A percentile compares a stretch with the other conserved stretches of the same genome.
Conservation (phyloP, 2,113 vertebrate genomes). For the Talpa occidentalis region DNA sequence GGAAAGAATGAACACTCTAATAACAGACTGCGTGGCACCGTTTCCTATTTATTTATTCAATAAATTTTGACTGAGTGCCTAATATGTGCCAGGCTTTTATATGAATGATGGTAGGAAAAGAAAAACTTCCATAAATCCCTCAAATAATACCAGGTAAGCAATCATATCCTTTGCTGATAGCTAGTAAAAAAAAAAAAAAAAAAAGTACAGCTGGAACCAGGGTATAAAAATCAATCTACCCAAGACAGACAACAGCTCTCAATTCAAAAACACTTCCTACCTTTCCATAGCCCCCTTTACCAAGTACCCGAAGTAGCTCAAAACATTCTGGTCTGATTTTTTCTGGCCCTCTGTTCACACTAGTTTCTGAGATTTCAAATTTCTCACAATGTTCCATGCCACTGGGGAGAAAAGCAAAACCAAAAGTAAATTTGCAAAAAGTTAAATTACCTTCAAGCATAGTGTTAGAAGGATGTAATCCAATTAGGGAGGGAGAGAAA, state of each 20-base stretch:
- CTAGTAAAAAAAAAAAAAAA: constrained; percentile 31
- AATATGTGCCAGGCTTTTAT: background rate
- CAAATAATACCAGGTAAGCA: background rate
- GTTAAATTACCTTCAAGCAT: constrained; percentile 60
- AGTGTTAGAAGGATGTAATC: constrained; percentile 63
- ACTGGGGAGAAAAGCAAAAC: constrained; percentile 85
- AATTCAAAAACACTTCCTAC: constrained; percentile 85
- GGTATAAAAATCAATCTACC: background rate
- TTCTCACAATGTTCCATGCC: constrained; percentile 99
- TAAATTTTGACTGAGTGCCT: background rate
- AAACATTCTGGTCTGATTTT: constrained; percentile 98
- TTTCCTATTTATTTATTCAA: background rate
- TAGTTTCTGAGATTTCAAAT: constrained; percentile 99
- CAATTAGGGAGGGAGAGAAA: constrained; percentile 12
- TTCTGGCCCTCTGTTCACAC: constrained; percentile 98
- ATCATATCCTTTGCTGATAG: constrained; percentile 12
- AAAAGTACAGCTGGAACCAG: constrained; percentile 7
- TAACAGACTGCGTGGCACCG: background rate
- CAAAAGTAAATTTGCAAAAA: constrained; percentile 70
- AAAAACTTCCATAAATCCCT: background rate
- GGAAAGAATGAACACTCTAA: constrained; percentile 4
- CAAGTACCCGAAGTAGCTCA: constrained; percentile 96
- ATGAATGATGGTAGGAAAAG: background rate
- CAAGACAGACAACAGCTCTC: constrained; percentile 64
- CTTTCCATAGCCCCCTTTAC: constrained; percentile 99